Percentiles rank a stretch among this genome's conserved stretches.
These are phyloP conservation scores for Antitype chi DNA, from an alignment of 2,888 invertebrate genomes.

Conservation along the genomic window DNA sequence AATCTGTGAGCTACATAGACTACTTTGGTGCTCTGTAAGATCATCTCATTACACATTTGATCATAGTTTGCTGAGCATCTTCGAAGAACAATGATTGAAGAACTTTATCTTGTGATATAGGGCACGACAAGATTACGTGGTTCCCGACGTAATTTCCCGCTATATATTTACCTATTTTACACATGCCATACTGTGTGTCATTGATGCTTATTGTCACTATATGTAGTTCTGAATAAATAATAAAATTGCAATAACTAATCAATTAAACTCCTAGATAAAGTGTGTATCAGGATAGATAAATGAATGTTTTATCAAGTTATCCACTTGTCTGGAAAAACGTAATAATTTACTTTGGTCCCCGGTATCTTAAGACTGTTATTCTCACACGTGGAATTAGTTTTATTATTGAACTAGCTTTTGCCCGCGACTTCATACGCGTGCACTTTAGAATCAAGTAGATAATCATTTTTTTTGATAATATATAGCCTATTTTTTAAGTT, in stretches of 20 bases:
- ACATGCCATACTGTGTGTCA: not conserved
- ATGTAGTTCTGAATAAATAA: conserved; percentile 12
- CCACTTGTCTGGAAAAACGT: not conserved
- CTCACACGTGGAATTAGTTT: not conserved
- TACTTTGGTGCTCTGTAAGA: not conserved
- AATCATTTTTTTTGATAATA: too few species aligned
- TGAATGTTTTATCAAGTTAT: conserved; percentile 4
- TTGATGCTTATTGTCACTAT: not conserved
- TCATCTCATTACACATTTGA: not conserved
- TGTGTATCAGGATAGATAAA: conserved; percentile 14
- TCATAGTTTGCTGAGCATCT: not conserved
- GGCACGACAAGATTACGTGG: too few species aligned
- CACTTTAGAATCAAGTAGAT: too few species aligned
- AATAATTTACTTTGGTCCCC: not conserved
- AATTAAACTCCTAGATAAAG: not conserved
- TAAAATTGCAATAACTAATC: conserved; percentile 3
- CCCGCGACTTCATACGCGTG: too few species aligned
- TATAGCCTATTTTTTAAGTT: too few species aligned
- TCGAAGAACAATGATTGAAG: not conserved
- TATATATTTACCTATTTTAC: not conserved
- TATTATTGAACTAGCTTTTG: too few species aligned
- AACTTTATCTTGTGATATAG: not conserved
- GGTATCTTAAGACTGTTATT: not conserved
- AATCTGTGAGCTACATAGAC: not conserved
- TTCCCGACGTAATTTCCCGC: not conserved